These are phyloP conservation scores for Acipenser transmontanus DNA, from an alignment of 2,797 vertebrate species.

Conservation along the genomic window DNA sequence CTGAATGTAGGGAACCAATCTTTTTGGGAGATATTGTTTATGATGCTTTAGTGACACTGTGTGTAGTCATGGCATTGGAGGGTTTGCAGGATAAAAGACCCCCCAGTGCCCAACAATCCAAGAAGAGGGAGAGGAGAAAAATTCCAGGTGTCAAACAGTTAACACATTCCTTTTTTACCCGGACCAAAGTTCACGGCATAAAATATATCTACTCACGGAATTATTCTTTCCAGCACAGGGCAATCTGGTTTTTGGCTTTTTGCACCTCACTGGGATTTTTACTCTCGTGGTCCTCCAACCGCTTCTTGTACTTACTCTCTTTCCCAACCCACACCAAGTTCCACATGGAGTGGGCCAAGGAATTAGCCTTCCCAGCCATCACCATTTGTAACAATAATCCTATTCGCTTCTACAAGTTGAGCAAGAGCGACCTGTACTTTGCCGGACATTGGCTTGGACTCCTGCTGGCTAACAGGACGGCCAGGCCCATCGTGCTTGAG, in stretches of 20 bases:
- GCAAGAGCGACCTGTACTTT: slow-evolving; percentile 93
- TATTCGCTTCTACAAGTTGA: slow-evolving; percentile 86
- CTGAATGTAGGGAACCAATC: no score
- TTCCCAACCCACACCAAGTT: slow-evolving; percentile 89
- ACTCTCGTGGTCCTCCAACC: slow-evolving; percentile 90
- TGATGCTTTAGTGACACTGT: slow-evolving; percentile 54
- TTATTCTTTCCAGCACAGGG: slow-evolving; percentile 69
- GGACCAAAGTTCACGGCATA: slow-evolving; percentile 81
- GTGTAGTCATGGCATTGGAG: slow-evolving; percentile 68
- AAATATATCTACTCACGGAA: slow-evolving; percentile 73
- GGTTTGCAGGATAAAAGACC: slow-evolving; percentile 54
- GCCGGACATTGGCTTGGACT: slow-evolving; percentile 92
- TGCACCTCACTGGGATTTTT: slow-evolving; percentile 85
- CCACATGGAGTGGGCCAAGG: slow-evolving; percentile 89
- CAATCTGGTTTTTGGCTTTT: slow-evolving; percentile 86
- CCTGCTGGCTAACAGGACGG: slow-evolving; percentile 84
- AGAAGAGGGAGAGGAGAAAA: slow-evolving; percentile 44
- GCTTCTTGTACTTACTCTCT: slow-evolving; percentile 86
- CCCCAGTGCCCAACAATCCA: slow-evolving; percentile 25
- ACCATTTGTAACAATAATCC: slow-evolving; percentile 99
- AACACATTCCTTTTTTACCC: slow-evolving; percentile 57
- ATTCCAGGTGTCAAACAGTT: slow-evolving; percentile 44
- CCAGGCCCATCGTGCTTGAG: slow-evolving; percentile 81
- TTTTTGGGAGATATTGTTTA: slow-evolving; percentile 60
- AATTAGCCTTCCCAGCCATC: slow-evolving; percentile 85